These are phyloP conservation scores for Terebella lapidaria DNA, from an alignment of 2,888 invertebrate species.

Conservation along the genomic window DNA sequence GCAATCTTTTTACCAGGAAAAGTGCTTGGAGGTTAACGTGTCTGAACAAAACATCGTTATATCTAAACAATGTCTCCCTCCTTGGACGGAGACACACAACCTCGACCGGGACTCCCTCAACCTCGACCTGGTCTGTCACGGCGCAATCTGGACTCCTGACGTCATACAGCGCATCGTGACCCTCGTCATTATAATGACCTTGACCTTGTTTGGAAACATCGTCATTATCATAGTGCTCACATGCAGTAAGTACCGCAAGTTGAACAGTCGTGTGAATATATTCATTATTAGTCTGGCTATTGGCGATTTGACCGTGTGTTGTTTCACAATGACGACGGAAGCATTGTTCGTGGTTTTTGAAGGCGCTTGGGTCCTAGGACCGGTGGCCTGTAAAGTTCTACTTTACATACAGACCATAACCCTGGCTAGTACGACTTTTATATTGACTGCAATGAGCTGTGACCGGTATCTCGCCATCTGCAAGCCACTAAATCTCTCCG, in stretches of 20 bases:
- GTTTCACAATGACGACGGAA: slow-evolving; percentile 55
- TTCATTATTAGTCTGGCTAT: slow-evolving; percentile 55
- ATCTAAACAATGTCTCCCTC: not conserved
- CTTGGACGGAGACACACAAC: not conserved
- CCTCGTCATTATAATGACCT: slow-evolving; percentile 46
- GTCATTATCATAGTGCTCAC: slow-evolving; percentile 51
- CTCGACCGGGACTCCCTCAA: not conserved
- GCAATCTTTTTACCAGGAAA: too few species aligned
- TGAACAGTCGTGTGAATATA: slow-evolving; percentile 53
- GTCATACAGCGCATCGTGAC: slow-evolving; percentile 53
- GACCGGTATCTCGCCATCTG: slow-evolving; percentile 54
- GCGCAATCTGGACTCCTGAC: slow-evolving; percentile 48
- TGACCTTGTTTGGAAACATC: slow-evolving; percentile 47
- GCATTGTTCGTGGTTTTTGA: slow-evolving; percentile 53
- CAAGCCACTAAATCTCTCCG: slow-evolving; percentile 45
- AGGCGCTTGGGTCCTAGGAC: slow-evolving; percentile 53
- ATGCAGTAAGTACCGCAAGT: slow-evolving; percentile 45
- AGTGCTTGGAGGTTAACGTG: too few species aligned
- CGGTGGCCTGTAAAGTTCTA: slow-evolving; percentile 50
- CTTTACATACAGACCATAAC: slow-evolving; percentile 53
- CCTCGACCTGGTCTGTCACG: slow-evolving; percentile 13
- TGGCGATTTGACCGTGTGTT: slow-evolving; percentile 53
- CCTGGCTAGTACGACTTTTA: slow-evolving; percentile 54
- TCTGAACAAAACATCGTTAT: too few species aligned
- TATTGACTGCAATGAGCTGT: slow-evolving; percentile 53